Base-by-base conservation (phyloP, 2,888 invertebrate genomes). In the Latrodectus hesperus region DNA sequence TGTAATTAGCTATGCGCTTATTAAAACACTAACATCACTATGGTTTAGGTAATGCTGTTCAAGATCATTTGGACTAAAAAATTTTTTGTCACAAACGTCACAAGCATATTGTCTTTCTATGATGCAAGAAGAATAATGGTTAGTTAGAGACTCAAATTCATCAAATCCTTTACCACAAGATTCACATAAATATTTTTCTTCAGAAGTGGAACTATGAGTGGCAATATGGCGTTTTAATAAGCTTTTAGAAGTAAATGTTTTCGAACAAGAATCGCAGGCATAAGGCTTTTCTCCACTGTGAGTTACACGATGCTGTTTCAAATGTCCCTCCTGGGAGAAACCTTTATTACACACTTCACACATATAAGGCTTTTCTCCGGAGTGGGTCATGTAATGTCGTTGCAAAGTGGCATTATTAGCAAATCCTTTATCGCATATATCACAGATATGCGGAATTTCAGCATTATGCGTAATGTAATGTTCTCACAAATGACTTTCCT, bases 381-480 rank as follows among this genome's bases (percentile, higher is more conserved):
- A 67, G 52, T 86, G 86, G 6, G 86, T 86, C 10, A 81, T 10
- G 17, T 81, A 77, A 38, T 86, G 86, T 26, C 86, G 64, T 16
- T 81, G 86, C 10, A 86, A 51, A 5, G 86, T 86, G 14, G 86
- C 86, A 76, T 86, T 86, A 67, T 86, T 86, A 16, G 86, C 81
- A 51, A 86, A 86, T 9, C 86, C 86, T 77, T 86, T 86, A 67
- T 86, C 86, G 60, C 86, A 86, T 17, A 73, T 17, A 38, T 86
- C 86, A 71, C 86, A 86, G 52, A 67, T 77, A 16, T 86, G 86
- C 1, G 86, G 86, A 22, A 86, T 72, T 49, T 86, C 86, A 49
- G 86, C 86, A 72, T 86, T 86, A 14, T 86, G 86, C 17, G 86
- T 77, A 12, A 86, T 86, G 22, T 86, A 86, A 49, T 86, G 86